A percentile compares a stretch with the other conserved stretches of the same genome.
Conservation (phyloP, 2,797 vertebrate genomes). For the Mormyrus proboscirostris region DNA sequence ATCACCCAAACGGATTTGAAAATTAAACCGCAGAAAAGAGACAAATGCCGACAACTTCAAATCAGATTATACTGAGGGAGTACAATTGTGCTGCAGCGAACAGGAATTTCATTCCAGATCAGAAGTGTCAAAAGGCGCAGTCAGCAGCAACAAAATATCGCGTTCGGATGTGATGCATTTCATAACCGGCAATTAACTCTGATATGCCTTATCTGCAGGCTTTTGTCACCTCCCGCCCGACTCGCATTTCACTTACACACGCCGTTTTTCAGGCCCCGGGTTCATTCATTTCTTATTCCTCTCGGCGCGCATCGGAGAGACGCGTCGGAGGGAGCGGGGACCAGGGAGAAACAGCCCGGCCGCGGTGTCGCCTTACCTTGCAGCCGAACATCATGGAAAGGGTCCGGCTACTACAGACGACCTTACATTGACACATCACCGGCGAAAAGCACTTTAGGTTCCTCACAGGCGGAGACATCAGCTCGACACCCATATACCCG, state of each 20-base stretch:
- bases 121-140: not conserved
- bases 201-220: not conserved
- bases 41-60: not conserved
- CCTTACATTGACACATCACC: conserved; percentile 45
- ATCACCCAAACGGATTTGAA: not conserved
- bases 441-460: conserved; percentile 39
- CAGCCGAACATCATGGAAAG: conserved; percentile 43
- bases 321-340: not conserved
- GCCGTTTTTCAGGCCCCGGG: not conserved
- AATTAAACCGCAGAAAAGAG: not conserved
- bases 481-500: conserved; percentile 16
- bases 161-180: not conserved
- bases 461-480: conserved; percentile 32
- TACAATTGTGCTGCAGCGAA: not conserved
- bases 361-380: conserved; percentile 32
- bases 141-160: not conserved
- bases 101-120: not conserved
- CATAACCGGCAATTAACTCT: not conserved
- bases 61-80: not conserved
- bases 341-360: not conserved
- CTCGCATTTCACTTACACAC: not conserved
- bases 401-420: conserved; percentile 41
- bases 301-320: not conserved
- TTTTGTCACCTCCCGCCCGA: not conserved
- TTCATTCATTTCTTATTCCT: conserved; percentile 7